Conservation (phyloP, 2,888 invertebrate genomes). For the Apantesis nais region DNA sequence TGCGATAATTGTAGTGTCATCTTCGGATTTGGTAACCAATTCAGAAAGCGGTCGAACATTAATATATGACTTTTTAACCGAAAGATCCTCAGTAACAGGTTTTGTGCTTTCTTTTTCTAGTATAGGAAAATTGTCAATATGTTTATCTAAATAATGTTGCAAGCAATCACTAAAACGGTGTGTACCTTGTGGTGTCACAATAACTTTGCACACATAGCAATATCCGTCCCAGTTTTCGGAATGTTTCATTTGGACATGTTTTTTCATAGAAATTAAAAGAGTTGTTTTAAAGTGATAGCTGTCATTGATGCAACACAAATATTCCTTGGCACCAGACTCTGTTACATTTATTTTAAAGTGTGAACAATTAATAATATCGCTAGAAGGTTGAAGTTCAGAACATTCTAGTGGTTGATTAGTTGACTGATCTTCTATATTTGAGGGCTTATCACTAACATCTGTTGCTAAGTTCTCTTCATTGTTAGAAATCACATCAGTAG, state of each 20-base stretch:
- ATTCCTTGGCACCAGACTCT: constrained; percentile 68
- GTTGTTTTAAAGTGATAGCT: constrained; percentile 70
- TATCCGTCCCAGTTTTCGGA: constrained; percentile 84
- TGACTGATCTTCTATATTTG: constrained; percentile 17
- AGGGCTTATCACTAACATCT: constrained; percentile 14
- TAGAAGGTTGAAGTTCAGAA: constrained; percentile 25
- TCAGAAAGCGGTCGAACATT: constrained; percentile 75
- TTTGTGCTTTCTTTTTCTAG: constrained; percentile 49
- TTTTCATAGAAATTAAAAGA: constrained; percentile 77
- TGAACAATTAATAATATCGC: constrained; percentile 57
- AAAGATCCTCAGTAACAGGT: constrained; percentile 23
- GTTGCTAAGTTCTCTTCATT: constrained; percentile 25
- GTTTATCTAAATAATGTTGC: constrained; percentile 74
- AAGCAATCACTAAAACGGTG: constrained; percentile 72
- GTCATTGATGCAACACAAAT: constrained; percentile 75
- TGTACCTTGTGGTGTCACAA: constrained; percentile 71
- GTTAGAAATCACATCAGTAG: constrained; percentile 30
- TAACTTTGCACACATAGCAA: constrained; percentile 81
- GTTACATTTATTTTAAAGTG: constrained; percentile 71
- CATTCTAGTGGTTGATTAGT: constrained; percentile 16
- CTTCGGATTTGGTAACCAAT: constrained; percentile 57
- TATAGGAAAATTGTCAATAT: constrained; percentile 74
- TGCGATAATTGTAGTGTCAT: constrained; percentile 11
- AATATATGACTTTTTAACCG: constrained; percentile 56
- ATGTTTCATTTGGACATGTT: constrained; percentile 75